These are phyloP conservation scores for Vipera ursinii DNA, from an alignment of 2,797 vertebrate species.

Conservation along the genomic window DNA sequence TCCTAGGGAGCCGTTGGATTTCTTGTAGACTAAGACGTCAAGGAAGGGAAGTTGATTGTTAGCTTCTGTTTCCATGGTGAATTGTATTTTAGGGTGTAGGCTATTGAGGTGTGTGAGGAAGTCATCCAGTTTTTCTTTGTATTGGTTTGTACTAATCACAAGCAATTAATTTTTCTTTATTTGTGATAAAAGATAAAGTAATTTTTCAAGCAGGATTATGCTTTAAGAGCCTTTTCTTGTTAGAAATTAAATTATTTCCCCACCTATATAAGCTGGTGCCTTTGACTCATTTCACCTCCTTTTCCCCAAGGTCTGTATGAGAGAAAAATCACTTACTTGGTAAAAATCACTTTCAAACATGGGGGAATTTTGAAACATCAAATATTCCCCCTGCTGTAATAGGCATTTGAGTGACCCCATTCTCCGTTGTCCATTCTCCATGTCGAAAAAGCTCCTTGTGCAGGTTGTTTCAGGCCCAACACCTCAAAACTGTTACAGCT, in stretches of 20 bases:
- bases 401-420: constrained; percentile 61
- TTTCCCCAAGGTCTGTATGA: neutral
- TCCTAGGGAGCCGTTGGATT: no score
- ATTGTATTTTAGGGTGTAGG: no score
- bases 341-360: constrained; percentile 69
- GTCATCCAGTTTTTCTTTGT: no score
- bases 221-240: neutral
- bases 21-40: no score
- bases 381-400: constrained; percentile 62
- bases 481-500: neutral
- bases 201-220: neutral
- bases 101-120: no score
- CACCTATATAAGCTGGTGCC: neutral
- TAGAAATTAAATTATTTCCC: neutral
- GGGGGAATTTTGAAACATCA: constrained; percentile 55
- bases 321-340: constrained; percentile 31
- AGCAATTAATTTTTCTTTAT: neutral
- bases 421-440: constrained; percentile 44
- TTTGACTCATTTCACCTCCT: neutral
- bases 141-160: neutral
- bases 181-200: neutral
- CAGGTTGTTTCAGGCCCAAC: constrained; percentile 30
- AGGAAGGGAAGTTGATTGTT: no score
- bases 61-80: no score
- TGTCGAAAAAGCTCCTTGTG: constrained; percentile 35